Conservation (phyloP, 2,797 vertebrate species). For the Rhodeus uyekii region DNA sequence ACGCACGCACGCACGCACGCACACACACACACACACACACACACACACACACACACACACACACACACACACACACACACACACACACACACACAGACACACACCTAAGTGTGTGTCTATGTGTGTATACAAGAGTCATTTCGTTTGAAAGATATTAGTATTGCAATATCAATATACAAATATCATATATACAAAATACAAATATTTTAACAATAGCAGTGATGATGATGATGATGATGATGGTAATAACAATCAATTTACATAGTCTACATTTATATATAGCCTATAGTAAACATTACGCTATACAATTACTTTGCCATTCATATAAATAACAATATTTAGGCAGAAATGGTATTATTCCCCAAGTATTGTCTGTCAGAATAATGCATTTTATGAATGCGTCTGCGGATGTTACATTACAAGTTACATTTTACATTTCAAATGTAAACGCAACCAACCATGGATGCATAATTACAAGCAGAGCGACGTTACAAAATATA, state of each 20-base stretch:
- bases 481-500: background rate
- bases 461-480: background rate
- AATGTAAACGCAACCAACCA: background rate
- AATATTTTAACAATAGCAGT: background rate
- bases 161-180: too few species aligned
- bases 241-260: background rate
- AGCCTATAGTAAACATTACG: background rate
- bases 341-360: slow-evolving; percentile 37
- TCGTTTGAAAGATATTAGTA: too few species aligned
- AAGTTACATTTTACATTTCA: background rate
- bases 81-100: too few species aligned
- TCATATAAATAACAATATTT: slow-evolving; percentile 2
- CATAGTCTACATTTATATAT: background rate
- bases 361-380: slow-evolving; percentile 29
- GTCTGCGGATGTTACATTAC: background rate
- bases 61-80: too few species aligned
- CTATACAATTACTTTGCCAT: background rate
- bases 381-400: slow-evolving; percentile 9
- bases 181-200: too few species aligned
- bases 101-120: too few species aligned
- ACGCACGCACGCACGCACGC: too few species aligned
- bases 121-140: too few species aligned
- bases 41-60: too few species aligned
- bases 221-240: background rate
- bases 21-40: too few species aligned